These are phyloP conservation scores for Eulemur mongoz DNA, from an alignment of 2,797 vertebrate species.

Conservation along the genomic window DNA sequence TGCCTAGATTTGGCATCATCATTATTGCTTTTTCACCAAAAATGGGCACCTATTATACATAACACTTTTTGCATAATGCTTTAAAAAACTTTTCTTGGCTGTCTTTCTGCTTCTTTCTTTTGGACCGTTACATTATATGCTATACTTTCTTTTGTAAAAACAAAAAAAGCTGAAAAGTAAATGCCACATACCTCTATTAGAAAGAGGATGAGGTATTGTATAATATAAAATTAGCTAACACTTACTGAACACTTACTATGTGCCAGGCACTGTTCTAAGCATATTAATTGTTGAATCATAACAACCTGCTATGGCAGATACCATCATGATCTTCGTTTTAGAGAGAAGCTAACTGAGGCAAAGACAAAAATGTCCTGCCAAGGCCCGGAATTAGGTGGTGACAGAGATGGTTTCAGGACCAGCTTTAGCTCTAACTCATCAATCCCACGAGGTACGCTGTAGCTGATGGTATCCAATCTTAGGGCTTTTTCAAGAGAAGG, in stretches of 20 bases:
- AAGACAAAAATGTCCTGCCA: not conserved
- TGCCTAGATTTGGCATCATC: not conserved
- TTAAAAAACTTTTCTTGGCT: not conserved
- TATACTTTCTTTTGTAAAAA: slow-evolving; percentile 34
- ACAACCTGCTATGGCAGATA: not conserved
- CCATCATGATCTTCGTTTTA: not conserved
- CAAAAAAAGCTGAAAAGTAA: not conserved
- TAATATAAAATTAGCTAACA: not conserved
- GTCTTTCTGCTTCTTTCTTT: not conserved
- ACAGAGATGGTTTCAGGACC: not conserved
- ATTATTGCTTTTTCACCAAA: not conserved
- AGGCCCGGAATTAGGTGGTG: not conserved
- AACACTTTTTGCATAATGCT: not conserved
- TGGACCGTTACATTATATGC: not conserved
- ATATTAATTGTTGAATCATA: not conserved
- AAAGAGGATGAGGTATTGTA: not conserved
- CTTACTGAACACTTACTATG: not conserved
- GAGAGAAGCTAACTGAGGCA: not conserved
- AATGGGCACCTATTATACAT: not conserved
- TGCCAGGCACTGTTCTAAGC: not conserved
- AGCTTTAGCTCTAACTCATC: not conserved
- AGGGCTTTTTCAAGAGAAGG: not conserved
- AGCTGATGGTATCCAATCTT: not conserved
- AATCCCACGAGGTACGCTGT: not conserved
- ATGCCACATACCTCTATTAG: not conserved